These are phyloP conservation scores for Sminthopsis crassicaudata DNA, from an alignment of 2,113 vertebrate genomes.

Conservation along the genomic window DNA sequence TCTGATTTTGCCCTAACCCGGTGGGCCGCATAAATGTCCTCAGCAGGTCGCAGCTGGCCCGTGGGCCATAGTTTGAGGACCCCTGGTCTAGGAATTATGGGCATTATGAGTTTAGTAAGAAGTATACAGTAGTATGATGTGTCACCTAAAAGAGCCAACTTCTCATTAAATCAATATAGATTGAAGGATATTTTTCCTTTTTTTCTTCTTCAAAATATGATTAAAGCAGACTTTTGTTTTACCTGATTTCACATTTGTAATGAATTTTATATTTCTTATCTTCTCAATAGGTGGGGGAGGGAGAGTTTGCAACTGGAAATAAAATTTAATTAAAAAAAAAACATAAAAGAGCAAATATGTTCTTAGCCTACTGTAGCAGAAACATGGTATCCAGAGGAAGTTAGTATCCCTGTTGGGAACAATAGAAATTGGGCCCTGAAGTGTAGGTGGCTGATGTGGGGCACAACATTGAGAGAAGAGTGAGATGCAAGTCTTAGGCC, in stretches of 20 bases:
- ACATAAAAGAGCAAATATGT: not conserved
- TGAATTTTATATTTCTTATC: not conserved
- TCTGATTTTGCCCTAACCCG: too few relatives aligned
- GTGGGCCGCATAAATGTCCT: too few relatives aligned
- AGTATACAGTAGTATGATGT: not conserved
- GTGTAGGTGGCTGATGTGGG: not conserved
- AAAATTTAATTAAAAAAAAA: not conserved
- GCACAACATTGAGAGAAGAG: not conserved
- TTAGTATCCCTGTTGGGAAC: not conserved
- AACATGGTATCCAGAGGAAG: not conserved
- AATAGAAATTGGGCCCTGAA: not conserved
- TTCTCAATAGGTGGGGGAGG: not conserved
- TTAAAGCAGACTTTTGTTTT: not conserved
- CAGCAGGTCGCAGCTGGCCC: too few relatives aligned
- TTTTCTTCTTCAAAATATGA: not conserved
- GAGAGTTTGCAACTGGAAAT: not conserved
- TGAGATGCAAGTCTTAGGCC: not conserved
- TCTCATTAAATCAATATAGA: not conserved
- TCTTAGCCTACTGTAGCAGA: not conserved
- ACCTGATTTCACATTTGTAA: not conserved
- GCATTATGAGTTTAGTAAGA: not conserved
- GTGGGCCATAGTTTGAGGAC: too few relatives aligned
- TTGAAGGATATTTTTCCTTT: not conserved
- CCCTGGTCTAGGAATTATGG: not conserved
- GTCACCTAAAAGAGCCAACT: not conserved